Evolutionary conservation across 1,140 invertebrate species (phyloP).

Genomic region (Drosophila ficusphila): DNA sequence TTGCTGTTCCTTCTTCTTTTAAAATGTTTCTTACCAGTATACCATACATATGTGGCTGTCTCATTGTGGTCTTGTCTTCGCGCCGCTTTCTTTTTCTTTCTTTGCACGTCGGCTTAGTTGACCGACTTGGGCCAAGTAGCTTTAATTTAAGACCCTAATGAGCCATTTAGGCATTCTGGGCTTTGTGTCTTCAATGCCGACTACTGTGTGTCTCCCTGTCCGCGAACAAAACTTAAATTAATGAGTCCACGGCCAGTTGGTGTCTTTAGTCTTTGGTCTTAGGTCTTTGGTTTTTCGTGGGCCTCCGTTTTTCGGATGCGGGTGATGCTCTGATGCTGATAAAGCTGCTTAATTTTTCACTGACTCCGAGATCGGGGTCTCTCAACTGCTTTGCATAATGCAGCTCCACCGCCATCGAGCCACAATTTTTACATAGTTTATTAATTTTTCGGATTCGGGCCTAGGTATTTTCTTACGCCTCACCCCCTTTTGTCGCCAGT

Average conservation of each 20-base stretch:
- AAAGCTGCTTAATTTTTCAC: conserved; percentile 78
- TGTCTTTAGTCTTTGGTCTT: conserved; percentile 31
- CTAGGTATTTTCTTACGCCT: conserved; percentile 22
- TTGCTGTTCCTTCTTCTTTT: conserved; percentile 9
- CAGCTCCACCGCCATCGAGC: conserved; percentile 24
- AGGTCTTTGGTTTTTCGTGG: conserved; percentile 18
- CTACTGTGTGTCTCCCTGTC: conserved; percentile 61
- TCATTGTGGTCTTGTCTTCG: conserved; percentile 47
- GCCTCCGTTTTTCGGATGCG: conserved; percentile 57
- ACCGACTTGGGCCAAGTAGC: conserved; percentile 73
- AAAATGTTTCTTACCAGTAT: no score
- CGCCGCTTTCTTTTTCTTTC: conserved; percentile 49
- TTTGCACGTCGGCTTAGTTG: conserved; percentile 53
- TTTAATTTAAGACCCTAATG: conserved; percentile 80
- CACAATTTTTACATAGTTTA: conserved; percentile 66
- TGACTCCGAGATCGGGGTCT: conserved; percentile 44
- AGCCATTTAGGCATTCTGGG: conserved; percentile 78
- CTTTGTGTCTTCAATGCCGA: conserved; percentile 79
- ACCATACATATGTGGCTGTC: neutral
- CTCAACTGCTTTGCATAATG: conserved; percentile 69
- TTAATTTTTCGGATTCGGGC: conserved; percentile 61
- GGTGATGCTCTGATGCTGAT: conserved; percentile 73
- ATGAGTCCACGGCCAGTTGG: conserved; percentile 71
- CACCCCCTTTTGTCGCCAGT: conserved; percentile 12
- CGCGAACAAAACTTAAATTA: conserved; percentile 58